phyloP scores from a whole-genome alignment of 1,140 invertebrate species.

The Pseudobourletiella spinata region DNA sequence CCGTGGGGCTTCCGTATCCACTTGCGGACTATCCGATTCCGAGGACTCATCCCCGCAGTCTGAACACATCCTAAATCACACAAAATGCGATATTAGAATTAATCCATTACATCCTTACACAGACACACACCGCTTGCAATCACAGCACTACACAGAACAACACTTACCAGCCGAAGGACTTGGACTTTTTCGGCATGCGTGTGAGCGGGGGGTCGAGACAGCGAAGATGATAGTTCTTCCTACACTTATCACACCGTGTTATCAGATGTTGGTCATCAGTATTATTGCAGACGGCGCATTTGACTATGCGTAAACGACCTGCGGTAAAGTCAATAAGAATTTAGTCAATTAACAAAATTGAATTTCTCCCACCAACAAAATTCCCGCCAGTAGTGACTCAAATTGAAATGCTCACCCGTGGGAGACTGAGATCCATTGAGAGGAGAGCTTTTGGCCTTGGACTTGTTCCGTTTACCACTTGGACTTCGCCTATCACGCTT shows the following conservation, averaged over 20 bases:
- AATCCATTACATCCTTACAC: not conserved
- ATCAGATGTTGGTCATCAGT: slow-evolving; percentile 76
- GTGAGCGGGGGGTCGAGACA: slow-evolving; percentile 86
- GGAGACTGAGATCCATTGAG: slow-evolving; percentile 7
- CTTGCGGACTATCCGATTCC: slow-evolving; percentile 42
- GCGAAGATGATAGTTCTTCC: slow-evolving; percentile 81
- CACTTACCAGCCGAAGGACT: slow-evolving; percentile 78
- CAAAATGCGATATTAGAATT: not conserved
- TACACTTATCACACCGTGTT: slow-evolving; percentile 89
- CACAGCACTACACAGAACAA: too few species aligned
- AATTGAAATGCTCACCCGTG: not conserved
- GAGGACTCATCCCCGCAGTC: slow-evolving; percentile 70
- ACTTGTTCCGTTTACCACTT: not conserved
- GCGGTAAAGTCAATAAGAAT: not conserved
- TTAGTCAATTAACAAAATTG: slow-evolving; percentile 32
- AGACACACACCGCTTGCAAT: too few species aligned
- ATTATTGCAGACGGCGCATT: slow-evolving; percentile 75
- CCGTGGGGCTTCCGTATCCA: too few species aligned
- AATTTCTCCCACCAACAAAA: too few species aligned
- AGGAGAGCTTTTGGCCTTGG: not conserved
- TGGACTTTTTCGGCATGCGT: slow-evolving; percentile 88
- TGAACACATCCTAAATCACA: slow-evolving; percentile 63
- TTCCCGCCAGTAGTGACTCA: too few species aligned
- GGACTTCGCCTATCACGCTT: slow-evolving; percentile 7
- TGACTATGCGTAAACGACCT: slow-evolving; percentile 43